These are phyloP conservation scores for Tarsius wallacei DNA, from an alignment of 2,797 vertebrate species.

Conservation along the genomic window DNA sequence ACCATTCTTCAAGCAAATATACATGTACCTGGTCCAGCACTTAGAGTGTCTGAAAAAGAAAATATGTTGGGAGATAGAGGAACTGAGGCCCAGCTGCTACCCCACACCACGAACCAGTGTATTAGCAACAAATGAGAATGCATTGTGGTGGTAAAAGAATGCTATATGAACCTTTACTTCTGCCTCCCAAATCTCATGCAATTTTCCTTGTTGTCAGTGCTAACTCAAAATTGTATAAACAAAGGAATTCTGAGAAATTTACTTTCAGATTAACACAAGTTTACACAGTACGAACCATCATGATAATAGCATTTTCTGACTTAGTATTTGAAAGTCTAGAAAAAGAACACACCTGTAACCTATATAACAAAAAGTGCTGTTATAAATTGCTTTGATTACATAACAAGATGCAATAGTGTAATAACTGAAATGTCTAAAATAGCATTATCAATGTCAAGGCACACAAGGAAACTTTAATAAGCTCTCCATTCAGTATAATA, in stretches of 20 bases:
- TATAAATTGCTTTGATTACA: background rate
- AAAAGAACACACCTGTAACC: background rate
- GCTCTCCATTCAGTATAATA: background rate
- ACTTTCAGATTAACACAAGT: background rate
- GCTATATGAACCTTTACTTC: background rate
- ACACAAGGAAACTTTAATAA: background rate
- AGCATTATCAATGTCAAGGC: background rate
- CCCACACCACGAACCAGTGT: background rate
- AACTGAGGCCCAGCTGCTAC: background rate
- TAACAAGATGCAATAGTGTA: background rate
- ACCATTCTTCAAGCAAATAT: background rate
- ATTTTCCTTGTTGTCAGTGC: background rate
- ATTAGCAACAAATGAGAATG: background rate
- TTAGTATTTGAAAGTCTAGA: background rate
- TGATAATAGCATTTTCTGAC: background rate
- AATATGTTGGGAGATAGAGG: background rate
- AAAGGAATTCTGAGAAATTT: background rate
- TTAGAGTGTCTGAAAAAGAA: background rate
- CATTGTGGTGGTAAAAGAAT: background rate
- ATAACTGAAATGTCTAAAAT: slow-evolving; percentile 1
- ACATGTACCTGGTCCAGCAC: background rate
- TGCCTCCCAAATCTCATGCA: background rate
- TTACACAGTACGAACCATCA: background rate
- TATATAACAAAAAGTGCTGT: background rate
- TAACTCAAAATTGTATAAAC: background rate